Percentiles rank a stretch among this genome's conserved stretches.
These are phyloP conservation scores for Ceyx erithaca DNA, from an alignment of 2,797 vertebrate genomes.

Conservation along the genomic window DNA sequence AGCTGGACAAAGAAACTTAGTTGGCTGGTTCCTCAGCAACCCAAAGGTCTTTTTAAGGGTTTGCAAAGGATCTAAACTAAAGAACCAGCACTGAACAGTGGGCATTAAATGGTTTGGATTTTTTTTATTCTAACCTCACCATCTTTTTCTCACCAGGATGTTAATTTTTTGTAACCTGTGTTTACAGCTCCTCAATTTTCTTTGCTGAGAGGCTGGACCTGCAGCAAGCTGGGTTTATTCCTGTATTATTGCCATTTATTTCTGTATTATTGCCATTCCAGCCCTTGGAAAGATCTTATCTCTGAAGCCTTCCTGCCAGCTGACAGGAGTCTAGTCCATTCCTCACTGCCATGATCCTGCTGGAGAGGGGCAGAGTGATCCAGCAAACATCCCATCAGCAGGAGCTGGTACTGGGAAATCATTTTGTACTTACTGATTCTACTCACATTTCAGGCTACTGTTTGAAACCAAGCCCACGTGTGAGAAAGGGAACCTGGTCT, in stretches of 20 bases:
- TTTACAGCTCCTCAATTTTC: neutral
- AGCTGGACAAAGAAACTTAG: neutral
- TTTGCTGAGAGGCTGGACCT: neutral
- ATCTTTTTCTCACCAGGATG: neutral
- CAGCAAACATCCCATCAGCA: neutral
- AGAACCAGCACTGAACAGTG: neutral
- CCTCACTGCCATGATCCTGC: neutral
- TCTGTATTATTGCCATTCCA: neutral
- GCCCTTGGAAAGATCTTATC: neutral
- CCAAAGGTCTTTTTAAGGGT: neutral
- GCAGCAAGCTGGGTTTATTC: neutral
- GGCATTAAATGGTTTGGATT: rapidly evolving
- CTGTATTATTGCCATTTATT: neutral
- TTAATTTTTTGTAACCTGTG: neutral
- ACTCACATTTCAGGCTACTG: neutral
- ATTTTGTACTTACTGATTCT: neutral
- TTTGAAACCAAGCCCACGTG: neutral
- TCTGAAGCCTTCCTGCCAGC: neutral
- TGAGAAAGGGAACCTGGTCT: rapidly evolving
- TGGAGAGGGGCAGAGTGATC: neutral
- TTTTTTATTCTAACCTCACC: neutral
- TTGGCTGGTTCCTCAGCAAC: neutral
- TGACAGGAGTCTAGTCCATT: neutral
- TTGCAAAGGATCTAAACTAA: neutral
- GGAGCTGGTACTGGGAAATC: neutral